Percentiles rank a stretch among this genome's conserved stretches.
Conservation (phyloP, 1,140 invertebrate genomes). For the Brachystomella parvula region DNA sequence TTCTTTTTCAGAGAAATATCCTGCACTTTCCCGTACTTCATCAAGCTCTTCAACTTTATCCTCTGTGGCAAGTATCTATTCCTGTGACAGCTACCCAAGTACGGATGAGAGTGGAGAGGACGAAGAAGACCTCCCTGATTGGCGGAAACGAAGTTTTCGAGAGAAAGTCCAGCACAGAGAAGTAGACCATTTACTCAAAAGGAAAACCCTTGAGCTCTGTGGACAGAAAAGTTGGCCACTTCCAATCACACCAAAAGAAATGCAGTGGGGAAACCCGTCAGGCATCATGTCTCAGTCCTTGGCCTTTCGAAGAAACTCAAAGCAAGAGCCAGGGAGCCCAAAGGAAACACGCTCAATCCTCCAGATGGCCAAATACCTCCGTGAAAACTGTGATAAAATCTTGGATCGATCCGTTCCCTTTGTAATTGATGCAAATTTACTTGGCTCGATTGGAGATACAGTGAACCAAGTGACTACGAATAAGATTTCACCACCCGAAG, state of each 20-base stretch:
- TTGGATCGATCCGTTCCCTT: constrained; percentile 31
- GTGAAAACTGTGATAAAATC: constrained; percentile 34
- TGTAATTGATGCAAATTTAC: constrained; percentile 27
- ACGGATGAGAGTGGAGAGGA: not conserved
- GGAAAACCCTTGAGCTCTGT: not conserved
- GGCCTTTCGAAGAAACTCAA: too few relatives aligned
- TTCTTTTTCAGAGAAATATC: too few relatives aligned
- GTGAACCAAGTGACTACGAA: constrained; percentile 22
- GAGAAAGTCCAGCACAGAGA: not conserved
- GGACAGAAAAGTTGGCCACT: not conserved
- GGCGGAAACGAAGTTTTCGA: not conserved
- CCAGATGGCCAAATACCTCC: constrained; percentile 22
- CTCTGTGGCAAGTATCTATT: too few relatives aligned
- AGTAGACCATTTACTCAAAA: not conserved
- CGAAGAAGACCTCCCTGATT: not conserved
- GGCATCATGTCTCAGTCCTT: too few relatives aligned
- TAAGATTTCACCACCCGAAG: constrained; percentile 5
- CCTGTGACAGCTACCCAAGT: not conserved
- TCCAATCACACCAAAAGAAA: not conserved
- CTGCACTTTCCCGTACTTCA: not conserved
- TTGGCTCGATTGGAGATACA: constrained; percentile 19
- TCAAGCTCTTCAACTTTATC: not conserved
- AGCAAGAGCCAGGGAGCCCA: too few relatives aligned
- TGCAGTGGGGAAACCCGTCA: not conserved
- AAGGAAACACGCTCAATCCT: too few relatives aligned